Conservation (phyloP, 2,113 vertebrate species). For the Opisthocomus hoazin region DNA sequence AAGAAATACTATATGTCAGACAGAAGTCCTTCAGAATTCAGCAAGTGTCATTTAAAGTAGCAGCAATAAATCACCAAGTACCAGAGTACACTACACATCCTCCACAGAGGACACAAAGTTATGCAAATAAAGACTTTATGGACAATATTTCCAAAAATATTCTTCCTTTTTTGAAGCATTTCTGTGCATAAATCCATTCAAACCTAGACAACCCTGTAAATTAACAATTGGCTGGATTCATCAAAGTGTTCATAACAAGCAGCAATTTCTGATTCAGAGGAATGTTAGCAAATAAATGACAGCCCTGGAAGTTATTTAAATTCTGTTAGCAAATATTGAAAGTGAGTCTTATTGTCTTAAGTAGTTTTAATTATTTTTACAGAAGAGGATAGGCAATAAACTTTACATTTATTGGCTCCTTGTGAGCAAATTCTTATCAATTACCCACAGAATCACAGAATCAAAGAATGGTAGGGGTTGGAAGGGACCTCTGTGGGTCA, state of each 20-base stretch:
- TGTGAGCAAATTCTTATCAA: background rate
- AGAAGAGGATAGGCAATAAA: background rate
- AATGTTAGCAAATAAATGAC: background rate
- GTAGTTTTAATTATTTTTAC: background rate
- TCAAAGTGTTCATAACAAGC: background rate
- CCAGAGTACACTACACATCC: background rate
- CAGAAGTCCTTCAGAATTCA: conserved; percentile 2
- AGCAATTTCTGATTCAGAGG: background rate
- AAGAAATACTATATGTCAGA: background rate
- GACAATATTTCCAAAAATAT: background rate
- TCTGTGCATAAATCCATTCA: background rate
- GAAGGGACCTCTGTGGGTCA: no score
- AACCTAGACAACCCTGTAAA: background rate
- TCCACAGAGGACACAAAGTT: background rate
- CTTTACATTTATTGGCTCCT: background rate
- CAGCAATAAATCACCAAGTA: background rate
- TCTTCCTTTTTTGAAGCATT: background rate
- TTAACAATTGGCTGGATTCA: background rate
- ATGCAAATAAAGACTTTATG: background rate
- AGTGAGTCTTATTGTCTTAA: background rate
- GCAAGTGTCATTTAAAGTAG: background rate
- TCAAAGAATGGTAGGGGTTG: no score
- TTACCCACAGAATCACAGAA: no score
- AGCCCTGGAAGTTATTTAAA: background rate
- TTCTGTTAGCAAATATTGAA: background rate